These are phyloP conservation scores for Elachura formosa DNA, from an alignment of 2,113 vertebrate genomes.

Conservation along the genomic window DNA sequence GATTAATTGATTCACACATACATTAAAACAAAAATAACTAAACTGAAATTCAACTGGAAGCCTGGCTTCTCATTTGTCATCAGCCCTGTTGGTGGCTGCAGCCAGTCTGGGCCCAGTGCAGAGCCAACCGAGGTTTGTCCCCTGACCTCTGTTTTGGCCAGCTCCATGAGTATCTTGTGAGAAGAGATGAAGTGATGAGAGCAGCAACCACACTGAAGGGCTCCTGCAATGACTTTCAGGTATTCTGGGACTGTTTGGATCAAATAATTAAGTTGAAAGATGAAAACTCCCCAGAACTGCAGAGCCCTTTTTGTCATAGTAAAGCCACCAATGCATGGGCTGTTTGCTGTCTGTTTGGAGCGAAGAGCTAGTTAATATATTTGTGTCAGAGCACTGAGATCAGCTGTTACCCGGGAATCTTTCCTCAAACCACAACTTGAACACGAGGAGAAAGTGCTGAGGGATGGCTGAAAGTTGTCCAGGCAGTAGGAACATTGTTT, in stretches of 20 bases:
- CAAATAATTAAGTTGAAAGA: background rate
- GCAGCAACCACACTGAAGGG: background rate
- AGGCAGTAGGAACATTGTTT: background rate
- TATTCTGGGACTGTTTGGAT: too few species aligned
- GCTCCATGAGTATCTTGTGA: background rate
- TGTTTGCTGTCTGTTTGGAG: background rate
- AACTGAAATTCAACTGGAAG: conserved; percentile 89
- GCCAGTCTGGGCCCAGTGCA: background rate
- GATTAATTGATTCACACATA: conserved; percentile 98
- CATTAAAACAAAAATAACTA: conserved; percentile 97
- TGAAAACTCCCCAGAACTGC: background rate
- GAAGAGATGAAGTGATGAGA: background rate
- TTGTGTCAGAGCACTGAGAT: background rate
- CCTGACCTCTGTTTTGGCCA: background rate
- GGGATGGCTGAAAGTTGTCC: background rate
- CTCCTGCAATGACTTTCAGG: background rate
- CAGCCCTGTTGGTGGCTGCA: conserved; percentile 71
- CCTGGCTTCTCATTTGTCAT: conserved; percentile 82
- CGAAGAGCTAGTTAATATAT: background rate
- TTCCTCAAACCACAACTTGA: background rate
- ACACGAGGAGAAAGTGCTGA: background rate
- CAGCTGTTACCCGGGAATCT: background rate
- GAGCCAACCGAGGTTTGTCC: background rate
- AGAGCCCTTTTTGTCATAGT: background rate
- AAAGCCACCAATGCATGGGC: rapidly evolving